Evolutionary conservation across 2,797 vertebrate species (phyloP), one percentile per base, ranked within the genome.

Genomic region (Sphenopsis melanotis): DNA sequence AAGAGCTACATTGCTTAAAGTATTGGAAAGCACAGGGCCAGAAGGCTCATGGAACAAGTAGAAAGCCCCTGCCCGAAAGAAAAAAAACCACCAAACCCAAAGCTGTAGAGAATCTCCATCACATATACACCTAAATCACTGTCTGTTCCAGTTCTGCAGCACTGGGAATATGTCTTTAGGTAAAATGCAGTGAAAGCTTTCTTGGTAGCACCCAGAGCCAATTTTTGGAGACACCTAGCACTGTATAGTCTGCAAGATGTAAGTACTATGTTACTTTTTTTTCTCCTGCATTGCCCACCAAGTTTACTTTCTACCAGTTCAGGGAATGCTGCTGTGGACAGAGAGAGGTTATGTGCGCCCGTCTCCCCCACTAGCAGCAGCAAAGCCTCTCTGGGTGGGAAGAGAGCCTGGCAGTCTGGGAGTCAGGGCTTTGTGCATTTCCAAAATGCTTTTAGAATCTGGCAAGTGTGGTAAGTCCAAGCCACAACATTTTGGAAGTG

Each of bases 401-500:
- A 63, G 36, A 59, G 18, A 72, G 11, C 14, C 42, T 69, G 47
- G 32, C 24, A 12, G 1, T 16, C 59, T 37, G 14, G 20, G 32
- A 80, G 14, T 16, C 49, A 39, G 56, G 61, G 14, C 44, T 86
- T 47, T 27, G 22, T 30, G 44, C 27, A 9, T 44, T 89, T 89
- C 63, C 17, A 10, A 49, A 88, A 39, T 44, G 26, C 13, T 72
- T 69, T 83, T 47, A 61, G 5, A 30, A 42, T n/a, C 42, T n/a
- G 52, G 15, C 30, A 46, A 30, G 34, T 4, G 23, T 56, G 32
- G 0, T 3, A 72, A 52, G 5, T 52, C 49, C 29, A 64, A 72
- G 46, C 20, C 64, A 69, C 68, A 65, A 11, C 8, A 24, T 0
- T 1, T 15, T 7, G 30, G 27, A 76, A 70, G 16, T 0, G 0